These are phyloP conservation scores for Galerucella nymphaeae DNA, from an alignment of 2,888 invertebrate species.

Conservation along the genomic window DNA sequence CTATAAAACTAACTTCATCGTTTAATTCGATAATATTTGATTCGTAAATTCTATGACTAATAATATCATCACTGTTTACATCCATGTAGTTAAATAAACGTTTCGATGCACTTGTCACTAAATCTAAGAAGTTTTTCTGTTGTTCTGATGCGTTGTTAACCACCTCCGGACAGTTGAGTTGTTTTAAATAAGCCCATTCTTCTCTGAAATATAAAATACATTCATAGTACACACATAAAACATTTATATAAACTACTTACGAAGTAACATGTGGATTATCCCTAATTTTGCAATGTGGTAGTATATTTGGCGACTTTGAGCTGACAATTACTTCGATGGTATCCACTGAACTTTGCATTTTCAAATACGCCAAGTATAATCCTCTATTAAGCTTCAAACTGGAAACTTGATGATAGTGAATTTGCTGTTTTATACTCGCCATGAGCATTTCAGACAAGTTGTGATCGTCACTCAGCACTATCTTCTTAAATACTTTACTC, in stretches of 20 bases:
- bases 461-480: conserved; percentile 78
- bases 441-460: conserved; percentile 86
- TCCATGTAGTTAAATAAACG: conserved; percentile 85
- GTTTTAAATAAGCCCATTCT: conserved; percentile 93
- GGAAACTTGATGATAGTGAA: conserved; percentile 81
- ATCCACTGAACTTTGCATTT: conserved; percentile 96
- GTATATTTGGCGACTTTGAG: conserved; percentile 90
- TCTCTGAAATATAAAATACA: conserved; percentile 72
- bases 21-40: conserved; percentile 94
- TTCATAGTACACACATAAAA: too few relatives aligned
- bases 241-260: conserved; percentile 69
- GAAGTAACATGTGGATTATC: conserved; percentile 96
- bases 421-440: conserved; percentile 87
- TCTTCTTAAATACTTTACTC: conserved; percentile 78
- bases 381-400: conserved; percentile 86
- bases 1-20: conserved; percentile 89
- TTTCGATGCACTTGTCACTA: conserved; percentile 79
- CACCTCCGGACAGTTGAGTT: conserved; percentile 67
- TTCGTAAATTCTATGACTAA: conserved; percentile 87
- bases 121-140: conserved; percentile 83
- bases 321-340: conserved; percentile 94
- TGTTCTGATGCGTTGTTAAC: conserved; percentile 75
- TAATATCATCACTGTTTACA: conserved; percentile 76
- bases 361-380: conserved; percentile 94
- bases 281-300: conserved; percentile 92